A percentile compares a stretch with the other conserved stretches of the same genome.
Conservation (phyloP, 2,113 vertebrate genomes). For the Lepidothrix coronata region DNA sequence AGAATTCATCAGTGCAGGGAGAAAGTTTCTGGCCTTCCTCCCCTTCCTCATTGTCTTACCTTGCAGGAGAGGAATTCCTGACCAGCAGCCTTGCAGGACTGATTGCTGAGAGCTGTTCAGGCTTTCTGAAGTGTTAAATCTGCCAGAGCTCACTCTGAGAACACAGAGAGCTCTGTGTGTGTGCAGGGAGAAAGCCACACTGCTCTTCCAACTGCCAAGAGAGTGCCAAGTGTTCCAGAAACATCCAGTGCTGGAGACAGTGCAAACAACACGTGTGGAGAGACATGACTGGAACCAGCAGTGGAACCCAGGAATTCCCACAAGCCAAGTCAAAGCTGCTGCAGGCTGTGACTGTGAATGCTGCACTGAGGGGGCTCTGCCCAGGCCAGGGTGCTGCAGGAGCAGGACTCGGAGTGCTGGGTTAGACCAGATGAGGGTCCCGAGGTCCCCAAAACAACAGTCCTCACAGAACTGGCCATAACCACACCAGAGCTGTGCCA, state of each 20-base stretch:
- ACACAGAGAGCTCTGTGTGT: neutral
- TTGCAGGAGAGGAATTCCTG: neutral
- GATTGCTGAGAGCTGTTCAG: neutral
- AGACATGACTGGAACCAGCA: neutral
- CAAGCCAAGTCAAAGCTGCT: neutral
- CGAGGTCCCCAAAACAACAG: no score
- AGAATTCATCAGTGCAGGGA: neutral
- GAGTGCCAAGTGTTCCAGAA: neutral
- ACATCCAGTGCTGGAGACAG: neutral
- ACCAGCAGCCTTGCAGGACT: accelerated
- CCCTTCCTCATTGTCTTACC: neutral
- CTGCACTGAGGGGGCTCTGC: neutral
- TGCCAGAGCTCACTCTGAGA: neutral
- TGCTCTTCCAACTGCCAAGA: neutral
- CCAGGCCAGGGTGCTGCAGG: neutral
- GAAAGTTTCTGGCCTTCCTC: neutral
- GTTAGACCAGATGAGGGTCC: neutral
- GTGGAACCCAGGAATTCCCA: neutral
- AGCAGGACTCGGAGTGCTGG: neutral
- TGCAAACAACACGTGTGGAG: neutral
- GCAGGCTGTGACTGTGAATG: neutral
- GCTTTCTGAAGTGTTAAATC: neutral
- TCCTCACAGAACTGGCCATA: no score
- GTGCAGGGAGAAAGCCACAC: neutral
- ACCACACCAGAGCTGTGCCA: no score